Conservation (phyloP, 2,113 vertebrate genomes). For the Piaya cayana region DNA sequence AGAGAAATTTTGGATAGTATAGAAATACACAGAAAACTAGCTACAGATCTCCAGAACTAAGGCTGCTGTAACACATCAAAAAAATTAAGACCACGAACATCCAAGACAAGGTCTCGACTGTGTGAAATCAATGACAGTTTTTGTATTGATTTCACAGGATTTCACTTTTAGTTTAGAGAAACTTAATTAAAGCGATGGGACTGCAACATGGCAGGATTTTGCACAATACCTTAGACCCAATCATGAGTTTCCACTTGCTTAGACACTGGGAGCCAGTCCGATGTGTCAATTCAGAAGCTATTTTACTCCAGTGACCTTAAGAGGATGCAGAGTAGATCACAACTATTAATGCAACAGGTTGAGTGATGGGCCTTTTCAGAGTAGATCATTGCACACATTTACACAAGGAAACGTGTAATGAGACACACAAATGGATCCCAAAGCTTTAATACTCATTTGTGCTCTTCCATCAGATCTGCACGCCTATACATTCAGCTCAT, state of each 20-base stretch:
- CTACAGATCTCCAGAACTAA: neutral
- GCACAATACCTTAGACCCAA: conserved; percentile 52
- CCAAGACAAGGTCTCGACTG: neutral
- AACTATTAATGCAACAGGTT: neutral
- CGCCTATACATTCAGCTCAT: neutral
- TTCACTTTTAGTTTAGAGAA: neutral
- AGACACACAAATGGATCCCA: neutral
- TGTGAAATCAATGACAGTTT: neutral
- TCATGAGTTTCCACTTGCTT: conserved; percentile 84
- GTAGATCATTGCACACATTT: neutral
- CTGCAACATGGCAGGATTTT: neutral
- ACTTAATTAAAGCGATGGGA: neutral
- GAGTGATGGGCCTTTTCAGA: neutral
- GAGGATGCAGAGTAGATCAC: neutral
- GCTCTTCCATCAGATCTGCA: neutral
- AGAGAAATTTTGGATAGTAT: neutral
- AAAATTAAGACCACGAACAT: neutral
- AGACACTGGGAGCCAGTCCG: conserved; percentile 84
- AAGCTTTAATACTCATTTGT: neutral
- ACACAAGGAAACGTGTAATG: accelerated
- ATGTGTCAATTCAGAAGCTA: conserved; percentile 85
- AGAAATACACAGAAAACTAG: neutral
- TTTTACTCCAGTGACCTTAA: conserved; percentile 89
- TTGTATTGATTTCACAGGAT: neutral
- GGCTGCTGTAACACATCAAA: neutral